A percentile compares a stretch with the other conserved stretches of the same genome.
These are phyloP conservation scores for Amphimedon queenslandica DNA, from an alignment of 37 sponge, comb jelly and placozoan species.

Conservation along the genomic window DNA sequence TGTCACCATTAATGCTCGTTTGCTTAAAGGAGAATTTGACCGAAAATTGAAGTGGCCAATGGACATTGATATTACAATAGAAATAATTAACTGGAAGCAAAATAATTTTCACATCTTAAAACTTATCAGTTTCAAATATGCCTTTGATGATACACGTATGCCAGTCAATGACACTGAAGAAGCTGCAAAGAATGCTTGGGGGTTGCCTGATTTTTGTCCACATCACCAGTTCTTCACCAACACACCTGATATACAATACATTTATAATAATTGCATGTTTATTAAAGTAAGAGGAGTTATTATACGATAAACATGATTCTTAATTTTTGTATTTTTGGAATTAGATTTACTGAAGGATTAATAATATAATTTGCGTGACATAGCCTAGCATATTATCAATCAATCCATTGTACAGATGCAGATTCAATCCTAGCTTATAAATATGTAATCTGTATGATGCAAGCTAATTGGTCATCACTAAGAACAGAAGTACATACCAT, in stretches of 20 bases:
- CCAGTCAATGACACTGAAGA: neutral
- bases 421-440: too few relatives aligned
- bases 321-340: too few relatives aligned
- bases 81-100: neutral
- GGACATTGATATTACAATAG: neutral
- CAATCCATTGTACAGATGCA: too few relatives aligned
- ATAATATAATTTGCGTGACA: too few relatives aligned
- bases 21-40: constrained; percentile 35
- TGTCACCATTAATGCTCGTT: neutral
- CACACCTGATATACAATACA: neutral
- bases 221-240: neutral
- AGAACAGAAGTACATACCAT: too few relatives aligned
- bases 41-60: constrained; percentile 27
- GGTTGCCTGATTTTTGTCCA: neutral
- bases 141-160: neutral
- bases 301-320: too few relatives aligned
- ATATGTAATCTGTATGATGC: too few relatives aligned
- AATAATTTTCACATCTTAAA: neutral
- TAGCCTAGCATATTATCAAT: too few relatives aligned
- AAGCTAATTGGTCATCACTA: too few relatives aligned
- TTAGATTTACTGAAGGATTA: too few relatives aligned
- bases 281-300: neutral
- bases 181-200: neutral
- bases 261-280: neutral
- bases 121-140: neutral